Evolutionary conservation across 2,888 invertebrate genomes (phyloP).

Genomic region (Lapara coniferarum): DNA sequence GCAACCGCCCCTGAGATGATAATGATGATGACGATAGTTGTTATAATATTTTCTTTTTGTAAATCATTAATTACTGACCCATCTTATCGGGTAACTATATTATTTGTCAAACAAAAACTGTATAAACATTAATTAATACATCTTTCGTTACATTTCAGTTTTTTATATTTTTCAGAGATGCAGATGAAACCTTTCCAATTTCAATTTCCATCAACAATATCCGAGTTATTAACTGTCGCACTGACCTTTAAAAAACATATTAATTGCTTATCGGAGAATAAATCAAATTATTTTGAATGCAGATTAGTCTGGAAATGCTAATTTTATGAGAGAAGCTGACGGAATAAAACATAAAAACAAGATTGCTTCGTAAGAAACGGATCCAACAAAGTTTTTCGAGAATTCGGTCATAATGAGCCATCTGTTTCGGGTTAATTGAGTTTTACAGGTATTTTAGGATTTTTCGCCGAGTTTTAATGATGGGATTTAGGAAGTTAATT

Average conservation of each 20-base stretch:
- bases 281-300: slow-evolving; percentile 8
- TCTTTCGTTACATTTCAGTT: too few relatives aligned
- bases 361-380: slow-evolving; percentile 17
- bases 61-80: too few relatives aligned
- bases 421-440: slow-evolving; percentile 14
- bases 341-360: slow-evolving; percentile 4
- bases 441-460: slow-evolving; percentile 16
- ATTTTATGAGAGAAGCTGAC: not conserved
- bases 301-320: slow-evolving; percentile 4
- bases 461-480: slow-evolving; percentile 11
- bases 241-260: slow-evolving; percentile 3
- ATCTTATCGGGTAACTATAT: too few relatives aligned
- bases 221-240: not conserved
- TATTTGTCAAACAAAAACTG: not conserved
- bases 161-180: not conserved
- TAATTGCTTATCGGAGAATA: slow-evolving; percentile 10
- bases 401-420: slow-evolving; percentile 8
- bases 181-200: not conserved
- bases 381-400: not conserved
- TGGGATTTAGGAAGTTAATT: not conserved
- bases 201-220: slow-evolving; percentile 7
- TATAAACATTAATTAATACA: too few relatives aligned
- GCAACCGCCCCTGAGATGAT: too few relatives aligned
- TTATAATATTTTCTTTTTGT: too few relatives aligned
- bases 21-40: too few relatives aligned